Percentiles rank a stretch among this genome's conserved stretches.
Conservation (phyloP, 2,888 invertebrate species). For the Hydrotaea cyrtoneurina region DNA sequence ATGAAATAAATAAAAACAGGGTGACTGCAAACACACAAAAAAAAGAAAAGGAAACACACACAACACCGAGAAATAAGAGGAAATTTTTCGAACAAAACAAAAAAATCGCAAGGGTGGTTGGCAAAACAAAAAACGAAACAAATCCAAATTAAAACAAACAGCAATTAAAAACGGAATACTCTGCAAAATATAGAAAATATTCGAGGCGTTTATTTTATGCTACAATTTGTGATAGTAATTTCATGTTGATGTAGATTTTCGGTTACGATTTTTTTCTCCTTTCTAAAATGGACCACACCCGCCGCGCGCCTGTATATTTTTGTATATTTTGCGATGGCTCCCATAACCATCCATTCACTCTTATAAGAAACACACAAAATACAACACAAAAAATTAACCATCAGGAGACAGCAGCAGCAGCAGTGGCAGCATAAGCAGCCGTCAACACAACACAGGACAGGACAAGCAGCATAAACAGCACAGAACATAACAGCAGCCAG, state of each 20-base stretch:
- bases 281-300: constrained; percentile 78
- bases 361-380: constrained; percentile 60
- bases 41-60: no score
- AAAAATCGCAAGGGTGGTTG: constrained; percentile 8
- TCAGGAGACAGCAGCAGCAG: constrained; percentile 48
- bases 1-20: constrained; percentile 38
- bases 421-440: constrained; percentile 42
- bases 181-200: background rate
- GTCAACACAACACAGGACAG: constrained; percentile 14
- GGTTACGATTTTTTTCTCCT: constrained; percentile 45
- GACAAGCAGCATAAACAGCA: constrained; percentile 35
- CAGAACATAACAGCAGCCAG: constrained; percentile 63
- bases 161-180: background rate
- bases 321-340: constrained; percentile 70
- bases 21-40: constrained; percentile 19
- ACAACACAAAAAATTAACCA: constrained; percentile 55
- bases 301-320: constrained; percentile 80
- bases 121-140: background rate
- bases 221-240: background rate
- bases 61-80: background rate
- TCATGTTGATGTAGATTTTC: constrained; percentile 41
- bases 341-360: constrained; percentile 48
- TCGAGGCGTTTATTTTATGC: no score
- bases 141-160: background rate
- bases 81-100: constrained; percentile 28